Evolutionary conservation across 2,797 vertebrate genomes (phyloP).

Genomic region (Microhierax caerulescens): DNA sequence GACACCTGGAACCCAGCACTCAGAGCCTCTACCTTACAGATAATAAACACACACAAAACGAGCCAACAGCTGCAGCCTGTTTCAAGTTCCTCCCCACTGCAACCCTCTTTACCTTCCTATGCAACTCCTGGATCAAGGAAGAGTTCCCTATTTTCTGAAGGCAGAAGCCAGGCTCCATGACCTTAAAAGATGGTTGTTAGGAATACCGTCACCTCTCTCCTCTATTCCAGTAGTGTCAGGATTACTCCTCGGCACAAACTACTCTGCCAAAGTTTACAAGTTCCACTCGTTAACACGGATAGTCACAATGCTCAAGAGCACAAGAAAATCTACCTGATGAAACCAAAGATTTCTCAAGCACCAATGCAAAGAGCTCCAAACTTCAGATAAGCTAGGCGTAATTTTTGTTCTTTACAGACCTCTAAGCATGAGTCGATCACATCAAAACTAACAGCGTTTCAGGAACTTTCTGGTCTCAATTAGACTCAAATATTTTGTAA

Average conservation of each 20-base stretch:
- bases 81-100: neutral
- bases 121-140: neutral
- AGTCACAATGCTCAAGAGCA: neutral
- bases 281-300: neutral
- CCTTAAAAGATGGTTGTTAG: neutral
- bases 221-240: neutral
- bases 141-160: neutral
- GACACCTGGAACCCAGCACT: constrained; percentile 48
- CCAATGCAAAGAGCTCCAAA: neutral
- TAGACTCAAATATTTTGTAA: neutral
- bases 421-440: neutral
- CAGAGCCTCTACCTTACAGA: neutral
- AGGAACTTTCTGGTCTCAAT: neutral
- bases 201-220: neutral
- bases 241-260: neutral
- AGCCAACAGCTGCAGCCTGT: neutral
- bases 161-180: neutral
- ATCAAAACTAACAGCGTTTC: neutral
- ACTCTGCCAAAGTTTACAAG: neutral
- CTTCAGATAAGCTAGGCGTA: neutral
- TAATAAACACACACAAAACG: neutral
- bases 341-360: neutral
- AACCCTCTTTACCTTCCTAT: neutral
- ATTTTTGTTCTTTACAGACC: neutral
- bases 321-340: neutral